Percentiles rank a stretch among this genome's conserved stretches.
Conservation (phyloP, 35 echinoderm and acorn worm species). For the Apostichopus parvimensis region DNA sequence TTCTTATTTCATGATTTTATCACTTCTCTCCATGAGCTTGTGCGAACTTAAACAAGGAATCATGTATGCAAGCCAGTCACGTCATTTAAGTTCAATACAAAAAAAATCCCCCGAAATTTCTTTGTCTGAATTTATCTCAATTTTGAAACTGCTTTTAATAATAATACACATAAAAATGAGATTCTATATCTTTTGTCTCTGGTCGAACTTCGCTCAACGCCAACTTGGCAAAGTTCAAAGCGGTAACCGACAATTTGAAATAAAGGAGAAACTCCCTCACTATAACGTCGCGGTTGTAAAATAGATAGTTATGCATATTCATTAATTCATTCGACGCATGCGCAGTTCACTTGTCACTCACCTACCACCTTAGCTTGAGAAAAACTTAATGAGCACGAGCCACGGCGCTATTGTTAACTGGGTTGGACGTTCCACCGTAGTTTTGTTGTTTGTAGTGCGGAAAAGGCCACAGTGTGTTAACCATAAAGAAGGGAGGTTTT, state of each 20-base stretch:
- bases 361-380: conserved; percentile 11
- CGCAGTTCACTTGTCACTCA: neutral
- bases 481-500: neutral
- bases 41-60: no score
- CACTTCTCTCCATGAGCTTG: no score
- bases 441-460: neutral
- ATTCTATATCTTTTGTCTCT: no score
- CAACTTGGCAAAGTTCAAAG: no score
- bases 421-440: neutral
- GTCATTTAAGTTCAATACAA: no score
- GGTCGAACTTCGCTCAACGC: no score
- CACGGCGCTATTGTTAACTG: conserved; percentile 28
- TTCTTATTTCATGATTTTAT: no score
- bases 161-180: no score
- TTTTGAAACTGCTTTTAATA: no score
- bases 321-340: neutral
- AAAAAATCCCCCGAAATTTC: no score
- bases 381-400: conserved; percentile 28
- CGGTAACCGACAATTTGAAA: neutral
- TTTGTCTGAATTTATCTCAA: no score
- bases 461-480: neutral
- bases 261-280: neutral
- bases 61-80: no score
- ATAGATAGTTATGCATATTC: neutral
- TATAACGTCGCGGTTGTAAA: neutral